Conservation (phyloP, 2,113 vertebrate genomes). For the Muntiacus reevesi region DNA sequence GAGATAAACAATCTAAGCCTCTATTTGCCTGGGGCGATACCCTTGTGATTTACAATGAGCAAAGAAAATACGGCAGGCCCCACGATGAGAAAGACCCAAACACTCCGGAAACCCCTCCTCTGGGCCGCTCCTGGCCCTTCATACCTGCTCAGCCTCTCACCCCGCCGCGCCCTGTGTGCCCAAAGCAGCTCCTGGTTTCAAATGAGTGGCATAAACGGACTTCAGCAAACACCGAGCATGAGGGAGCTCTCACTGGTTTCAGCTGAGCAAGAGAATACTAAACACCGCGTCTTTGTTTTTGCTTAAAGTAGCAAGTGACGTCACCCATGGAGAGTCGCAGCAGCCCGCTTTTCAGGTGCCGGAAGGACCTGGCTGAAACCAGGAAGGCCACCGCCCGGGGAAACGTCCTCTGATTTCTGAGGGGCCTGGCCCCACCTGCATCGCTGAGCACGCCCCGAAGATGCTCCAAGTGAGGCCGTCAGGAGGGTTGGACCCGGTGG, state of each 20-base stretch:
- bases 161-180: background rate
- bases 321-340: accelerated
- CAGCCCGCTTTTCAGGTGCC: accelerated
- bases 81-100: slow-evolving; percentile 28
- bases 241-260: background rate
- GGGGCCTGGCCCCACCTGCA: accelerated
- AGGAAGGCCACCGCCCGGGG: background rate
- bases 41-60: slow-evolving; percentile 72
- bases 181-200: background rate
- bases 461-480: background rate
- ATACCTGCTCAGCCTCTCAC: slow-evolving; percentile 26
- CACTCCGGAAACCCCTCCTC: slow-evolving; percentile 56
- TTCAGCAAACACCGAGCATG: background rate
- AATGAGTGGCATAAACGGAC: background rate
- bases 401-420: accelerated
- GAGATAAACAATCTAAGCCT: slow-evolving; percentile 81
- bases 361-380: accelerated
- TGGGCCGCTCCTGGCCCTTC: slow-evolving; percentile 27
- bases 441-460: too few relatives aligned
- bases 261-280: background rate
- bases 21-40: slow-evolving; percentile 72
- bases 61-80: slow-evolving; percentile 57
- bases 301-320: accelerated
- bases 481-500: background rate
- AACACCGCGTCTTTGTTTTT: accelerated